Evolutionary conservation across 1,140 invertebrate genomes (phyloP), one percentile per base, ranked within the genome.

Genomic region (Drosophila athabasca): DNA sequence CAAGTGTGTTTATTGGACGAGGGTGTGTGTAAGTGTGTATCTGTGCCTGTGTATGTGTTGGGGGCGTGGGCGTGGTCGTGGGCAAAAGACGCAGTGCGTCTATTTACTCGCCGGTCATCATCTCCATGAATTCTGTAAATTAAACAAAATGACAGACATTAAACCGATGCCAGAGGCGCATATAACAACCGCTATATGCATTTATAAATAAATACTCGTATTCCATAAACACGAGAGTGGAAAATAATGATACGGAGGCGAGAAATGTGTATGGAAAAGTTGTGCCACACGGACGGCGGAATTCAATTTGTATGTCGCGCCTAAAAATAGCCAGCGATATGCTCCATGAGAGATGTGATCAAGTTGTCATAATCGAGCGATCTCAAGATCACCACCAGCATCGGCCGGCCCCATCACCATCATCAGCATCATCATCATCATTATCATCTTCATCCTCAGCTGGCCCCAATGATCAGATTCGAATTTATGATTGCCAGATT

Each of bases 101-200:
- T 75, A 85, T 72, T 82, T 91, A 90, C 71, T 91, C 90, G 79
- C 90, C 87, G 69, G 90, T 91, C 90, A 91, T 91, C 90, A 89
- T 91, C 77, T 89, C 90, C 90, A 91, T 91, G 73, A 91, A 91
- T 89, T 91, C 83, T 89, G 83, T 76, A 85, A 90, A 76, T 78
- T 69, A 79, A 85, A 75, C 55, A 53, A 76, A 81, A 67, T 54
- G 52, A 77, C 62, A 81, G 77, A 67, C 64, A 74, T 77, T 73
- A 74, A 74, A 74, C 68, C 57, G 67, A 77, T 66, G 59, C 51
- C 55, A 57, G 46, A 15, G 55, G n/a, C 15, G n/a, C 11, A 24
- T 22, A 35, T 19, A 68, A 66, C 67, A 77, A 77, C 59, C 59
- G 70, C 65, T 76, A 62, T 76, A 77, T 79, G 60, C 76, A 78